Evolutionary conservation across 2,797 vertebrate genomes (phyloP).

Genomic region (Cebuella pygmaea): DNA sequence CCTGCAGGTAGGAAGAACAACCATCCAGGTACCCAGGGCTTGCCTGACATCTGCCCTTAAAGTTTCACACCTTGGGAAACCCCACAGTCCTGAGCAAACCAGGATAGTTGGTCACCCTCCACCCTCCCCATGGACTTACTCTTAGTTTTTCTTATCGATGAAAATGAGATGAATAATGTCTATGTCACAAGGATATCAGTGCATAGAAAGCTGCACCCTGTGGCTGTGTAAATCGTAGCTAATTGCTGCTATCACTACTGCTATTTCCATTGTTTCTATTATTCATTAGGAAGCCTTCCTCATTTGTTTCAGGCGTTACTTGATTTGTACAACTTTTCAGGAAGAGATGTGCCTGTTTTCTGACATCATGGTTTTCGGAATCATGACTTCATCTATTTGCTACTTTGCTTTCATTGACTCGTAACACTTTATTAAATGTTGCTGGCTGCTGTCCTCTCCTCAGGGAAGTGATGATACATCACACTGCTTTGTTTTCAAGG

Average conservation of each 20-base stretch:
- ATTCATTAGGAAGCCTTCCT: not conserved
- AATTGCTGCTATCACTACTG: not conserved
- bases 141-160: not conserved
- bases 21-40: not conserved
- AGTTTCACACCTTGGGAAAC: too few relatives aligned
- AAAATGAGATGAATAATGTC: not conserved
- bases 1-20: not conserved
- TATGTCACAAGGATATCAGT: not conserved
- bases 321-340: slow-evolving; percentile 26
- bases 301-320: slow-evolving; percentile 8
- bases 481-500: not conserved
- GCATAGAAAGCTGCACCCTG: not conserved
- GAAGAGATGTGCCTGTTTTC: not conserved
- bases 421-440: slow-evolving; percentile 30
- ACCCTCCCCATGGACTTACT: not conserved
- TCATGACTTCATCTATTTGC: slow-evolving; percentile 64
- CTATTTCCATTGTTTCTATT: not conserved
- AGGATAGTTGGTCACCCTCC: not conserved
- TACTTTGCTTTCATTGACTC: slow-evolving; percentile 56
- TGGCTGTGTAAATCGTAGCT: not conserved
- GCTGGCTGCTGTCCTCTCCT: not conserved
- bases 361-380: slow-evolving; percentile 46
- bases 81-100: not conserved
- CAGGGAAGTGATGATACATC: not conserved
- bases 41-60: not conserved